Percentiles rank a stretch among this genome's conserved stretches.
phyloP scores from a whole-genome alignment of 2,113 vertebrate species.

The Colinus virginianus region DNA sequence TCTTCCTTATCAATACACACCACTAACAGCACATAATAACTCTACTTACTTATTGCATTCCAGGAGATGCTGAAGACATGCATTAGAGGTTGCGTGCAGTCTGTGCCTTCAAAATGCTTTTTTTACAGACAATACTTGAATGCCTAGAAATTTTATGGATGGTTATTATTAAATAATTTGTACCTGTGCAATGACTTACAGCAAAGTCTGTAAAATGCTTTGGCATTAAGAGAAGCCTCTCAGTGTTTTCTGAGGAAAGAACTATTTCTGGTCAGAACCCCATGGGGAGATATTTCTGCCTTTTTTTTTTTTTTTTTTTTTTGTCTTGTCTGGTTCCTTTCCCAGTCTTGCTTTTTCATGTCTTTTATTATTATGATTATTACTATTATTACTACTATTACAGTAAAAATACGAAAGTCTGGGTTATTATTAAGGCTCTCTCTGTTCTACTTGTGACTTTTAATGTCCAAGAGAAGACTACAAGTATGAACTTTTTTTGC shows the following conservation, averaged over 20 bases:
- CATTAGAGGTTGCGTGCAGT: not conserved
- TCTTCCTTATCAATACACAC: not conserved
- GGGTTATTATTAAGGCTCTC: not conserved
- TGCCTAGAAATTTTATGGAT: not conserved
- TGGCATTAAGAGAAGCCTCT: not conserved
- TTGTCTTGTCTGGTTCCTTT: not conserved
- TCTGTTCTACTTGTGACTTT: not conserved
- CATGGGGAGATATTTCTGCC: not conserved
- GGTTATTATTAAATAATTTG: slow-evolving; percentile 34
- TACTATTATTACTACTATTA: not conserved
- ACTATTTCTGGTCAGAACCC: not conserved
- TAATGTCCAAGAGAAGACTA: not conserved
- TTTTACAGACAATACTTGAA: not conserved
- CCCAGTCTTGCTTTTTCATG: not conserved
- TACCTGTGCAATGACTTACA: slow-evolving; percentile 2
- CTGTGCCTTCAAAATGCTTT: not conserved
- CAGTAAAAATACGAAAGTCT: not conserved
- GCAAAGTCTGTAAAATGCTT: slow-evolving; percentile 19
- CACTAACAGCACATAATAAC: not conserved
- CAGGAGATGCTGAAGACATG: not conserved
- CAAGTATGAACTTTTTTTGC: not conserved
- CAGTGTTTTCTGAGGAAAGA: not conserved
- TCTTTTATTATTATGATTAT: slow-evolving; percentile 2
- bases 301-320: not conserved
- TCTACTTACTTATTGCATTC: not conserved